Evolutionary conservation across 53 echinoderm and acorn worm species (phyloP).

Genomic region (Actinopyga echinites): DNA sequence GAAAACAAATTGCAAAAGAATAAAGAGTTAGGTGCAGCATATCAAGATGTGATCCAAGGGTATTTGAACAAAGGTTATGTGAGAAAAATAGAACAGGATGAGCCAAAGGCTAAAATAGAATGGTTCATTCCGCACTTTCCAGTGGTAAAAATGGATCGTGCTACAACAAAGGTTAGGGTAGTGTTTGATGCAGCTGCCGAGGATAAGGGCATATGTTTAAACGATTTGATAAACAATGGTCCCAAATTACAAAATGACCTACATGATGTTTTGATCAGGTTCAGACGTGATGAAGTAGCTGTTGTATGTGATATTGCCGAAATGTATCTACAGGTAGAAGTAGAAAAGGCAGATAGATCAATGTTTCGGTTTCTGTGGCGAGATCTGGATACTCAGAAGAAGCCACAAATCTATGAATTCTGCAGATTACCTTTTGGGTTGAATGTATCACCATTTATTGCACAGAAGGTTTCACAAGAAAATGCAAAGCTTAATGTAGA

Average conservation of each 20-base stretch:
- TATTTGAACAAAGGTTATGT: conserved; percentile 36
- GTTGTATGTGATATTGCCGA: conserved; percentile 46
- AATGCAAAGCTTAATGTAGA: conserved; percentile 1
- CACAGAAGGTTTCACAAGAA: conserved; percentile 47
- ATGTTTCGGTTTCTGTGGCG: conserved; percentile 44
- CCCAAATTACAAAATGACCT: conserved; percentile 47
- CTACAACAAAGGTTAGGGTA: conserved; percentile 40
- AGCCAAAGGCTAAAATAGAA: neutral
- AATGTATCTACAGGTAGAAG: conserved; percentile 52
- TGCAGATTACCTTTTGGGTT: conserved; percentile 55
- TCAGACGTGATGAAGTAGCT: conserved; percentile 33
- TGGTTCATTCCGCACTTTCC: conserved; percentile 29
- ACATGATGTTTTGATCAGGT: conserved; percentile 43
- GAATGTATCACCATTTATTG: conserved; percentile 52
- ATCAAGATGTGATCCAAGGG: conserved; percentile 7
- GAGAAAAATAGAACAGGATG: conserved; percentile 1
- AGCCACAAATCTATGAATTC: conserved; percentile 4
- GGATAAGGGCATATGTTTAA: conserved; percentile 22
- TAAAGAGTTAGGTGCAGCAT: conserved; percentile 4
- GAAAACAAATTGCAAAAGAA: conserved; percentile 18
- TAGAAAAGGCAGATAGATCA: conserved; percentile 9
- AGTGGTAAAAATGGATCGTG: neutral
- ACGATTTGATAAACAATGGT: conserved; percentile 40
- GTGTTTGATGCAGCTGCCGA: conserved; percentile 39
- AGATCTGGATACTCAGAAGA: conserved; percentile 1